Evolutionary conservation across 92 coral and sea anemone genomes (phyloP).

Genomic region (Chrysogorgia sp.): DNA sequence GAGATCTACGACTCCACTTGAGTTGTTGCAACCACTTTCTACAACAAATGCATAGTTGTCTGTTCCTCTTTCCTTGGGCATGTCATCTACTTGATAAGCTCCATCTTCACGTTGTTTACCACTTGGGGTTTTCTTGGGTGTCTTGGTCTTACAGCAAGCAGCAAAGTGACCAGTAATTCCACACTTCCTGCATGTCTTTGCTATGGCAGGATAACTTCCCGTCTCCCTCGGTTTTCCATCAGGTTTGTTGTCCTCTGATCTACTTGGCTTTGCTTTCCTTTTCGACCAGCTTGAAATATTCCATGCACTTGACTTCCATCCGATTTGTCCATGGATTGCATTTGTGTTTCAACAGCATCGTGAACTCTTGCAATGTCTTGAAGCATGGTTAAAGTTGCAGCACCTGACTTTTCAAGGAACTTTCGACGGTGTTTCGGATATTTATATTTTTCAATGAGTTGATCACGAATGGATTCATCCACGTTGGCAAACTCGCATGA

Average conservation of each 20-base stretch:
- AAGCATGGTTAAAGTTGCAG: constrained; percentile 8
- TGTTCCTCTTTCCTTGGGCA: constrained; percentile 39
- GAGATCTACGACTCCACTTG: constrained; percentile 5
- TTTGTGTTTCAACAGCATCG: constrained; percentile 49
- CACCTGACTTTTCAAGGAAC: constrained; percentile 47
- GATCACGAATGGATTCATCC: constrained; percentile 45
- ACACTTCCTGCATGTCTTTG: constrained; percentile 25
- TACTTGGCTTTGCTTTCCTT: not conserved
- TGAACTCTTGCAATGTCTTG: constrained; percentile 51
- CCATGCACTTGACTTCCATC: not conserved
- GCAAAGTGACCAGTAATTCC: constrained; percentile 48
- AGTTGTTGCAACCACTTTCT: not conserved
- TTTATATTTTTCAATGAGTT: constrained; percentile 56
- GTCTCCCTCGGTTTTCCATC: no score
- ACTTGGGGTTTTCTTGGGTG: constrained; percentile 10
- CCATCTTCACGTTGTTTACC: constrained; percentile 22
- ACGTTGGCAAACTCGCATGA: constrained; percentile 46
- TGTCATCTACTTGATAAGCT: constrained; percentile 10
- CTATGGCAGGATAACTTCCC: constrained; percentile 34
- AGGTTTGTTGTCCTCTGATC: not conserved
- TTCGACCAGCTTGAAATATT: not conserved
- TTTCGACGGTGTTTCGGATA: constrained; percentile 28
- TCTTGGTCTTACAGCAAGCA: constrained; percentile 36
- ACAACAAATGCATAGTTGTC: constrained; percentile 27
- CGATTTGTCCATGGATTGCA: constrained; percentile 37